These are phyloP conservation scores for Chaetorhynchus papuensis DNA, from an alignment of 2,113 vertebrate genomes.

Conservation along the genomic window DNA sequence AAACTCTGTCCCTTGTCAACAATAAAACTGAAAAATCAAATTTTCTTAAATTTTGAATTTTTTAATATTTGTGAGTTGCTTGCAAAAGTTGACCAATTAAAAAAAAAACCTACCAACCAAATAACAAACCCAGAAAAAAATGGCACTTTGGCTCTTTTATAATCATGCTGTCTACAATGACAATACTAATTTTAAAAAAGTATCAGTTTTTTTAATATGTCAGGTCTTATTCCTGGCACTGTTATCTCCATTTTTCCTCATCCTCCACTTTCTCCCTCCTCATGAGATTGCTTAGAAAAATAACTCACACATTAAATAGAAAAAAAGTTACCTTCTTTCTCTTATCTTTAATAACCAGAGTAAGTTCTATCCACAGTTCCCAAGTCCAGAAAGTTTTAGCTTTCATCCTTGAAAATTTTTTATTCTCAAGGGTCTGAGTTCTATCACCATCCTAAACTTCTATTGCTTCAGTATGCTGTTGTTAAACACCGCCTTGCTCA, in stretches of 20 bases:
- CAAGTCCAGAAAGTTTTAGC: background rate
- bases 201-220: background rate
- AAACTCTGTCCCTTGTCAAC: background rate
- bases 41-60: background rate
- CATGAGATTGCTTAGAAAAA: background rate
- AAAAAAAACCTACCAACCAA: fast-evolving
- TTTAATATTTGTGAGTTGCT: background rate
- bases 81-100: background rate
- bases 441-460: background rate
- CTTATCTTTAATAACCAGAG: background rate
- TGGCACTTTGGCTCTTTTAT: fast-evolving
- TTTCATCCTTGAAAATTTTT: background rate
- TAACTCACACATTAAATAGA: background rate
- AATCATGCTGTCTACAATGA: background rate
- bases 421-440: background rate
- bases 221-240: background rate
- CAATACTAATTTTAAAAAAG: background rate
- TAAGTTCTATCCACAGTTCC: background rate
- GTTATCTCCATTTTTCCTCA: background rate
- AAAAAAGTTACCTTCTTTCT: background rate
- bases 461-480: background rate
- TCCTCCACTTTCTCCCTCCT: background rate
- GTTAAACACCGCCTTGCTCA: background rate
- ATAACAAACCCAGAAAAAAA: background rate
- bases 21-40: background rate